phyloP scores from a whole-genome alignment of 2,797 vertebrate species.

The Acipenser transmontanus region DNA sequence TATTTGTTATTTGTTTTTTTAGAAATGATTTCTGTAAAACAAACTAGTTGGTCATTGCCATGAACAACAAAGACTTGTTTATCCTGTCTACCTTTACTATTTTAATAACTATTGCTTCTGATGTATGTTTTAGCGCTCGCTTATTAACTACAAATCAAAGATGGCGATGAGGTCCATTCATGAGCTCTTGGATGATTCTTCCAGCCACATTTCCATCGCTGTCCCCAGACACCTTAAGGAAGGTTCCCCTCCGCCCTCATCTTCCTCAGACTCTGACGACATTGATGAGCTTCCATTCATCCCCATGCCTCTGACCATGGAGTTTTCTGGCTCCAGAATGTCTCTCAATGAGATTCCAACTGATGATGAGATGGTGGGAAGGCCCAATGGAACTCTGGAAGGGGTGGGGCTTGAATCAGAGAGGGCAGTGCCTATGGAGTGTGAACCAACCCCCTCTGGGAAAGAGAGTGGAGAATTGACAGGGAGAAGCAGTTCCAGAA shows the following conservation, averaged over 20 bases:
- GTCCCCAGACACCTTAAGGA: conserved; percentile 79
- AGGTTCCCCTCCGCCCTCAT: conserved; percentile 75
- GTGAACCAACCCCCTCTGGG: conserved; percentile 32
- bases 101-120: not conserved
- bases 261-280: conserved; percentile 92
- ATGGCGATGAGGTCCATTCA: conserved; percentile 92
- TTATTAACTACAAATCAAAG: conserved; percentile 96
- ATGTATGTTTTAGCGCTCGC: conserved; percentile 69
- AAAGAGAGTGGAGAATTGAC: conserved; percentile 42
- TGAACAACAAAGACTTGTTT: too few relatives aligned
- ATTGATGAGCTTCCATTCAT: conserved; percentile 87
- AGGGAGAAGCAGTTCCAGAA: conserved; percentile 48
- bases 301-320: conserved; percentile 84
- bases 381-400: conserved; percentile 42
- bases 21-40: too few relatives aligned
- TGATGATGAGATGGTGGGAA: conserved; percentile 63
- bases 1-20: too few relatives aligned
- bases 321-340: conserved; percentile 86
- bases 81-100: not conserved
- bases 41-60: too few relatives aligned
- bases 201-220: conserved; percentile 84
- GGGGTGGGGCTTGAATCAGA: conserved; percentile 37
- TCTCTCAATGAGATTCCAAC: conserved; percentile 86
- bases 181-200: conserved; percentile 81
- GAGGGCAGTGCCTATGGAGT: conserved; percentile 46